Evolutionary conservation across 2,113 vertebrate genomes (phyloP).

Genomic region (Ivindomyrus marchei): DNA sequence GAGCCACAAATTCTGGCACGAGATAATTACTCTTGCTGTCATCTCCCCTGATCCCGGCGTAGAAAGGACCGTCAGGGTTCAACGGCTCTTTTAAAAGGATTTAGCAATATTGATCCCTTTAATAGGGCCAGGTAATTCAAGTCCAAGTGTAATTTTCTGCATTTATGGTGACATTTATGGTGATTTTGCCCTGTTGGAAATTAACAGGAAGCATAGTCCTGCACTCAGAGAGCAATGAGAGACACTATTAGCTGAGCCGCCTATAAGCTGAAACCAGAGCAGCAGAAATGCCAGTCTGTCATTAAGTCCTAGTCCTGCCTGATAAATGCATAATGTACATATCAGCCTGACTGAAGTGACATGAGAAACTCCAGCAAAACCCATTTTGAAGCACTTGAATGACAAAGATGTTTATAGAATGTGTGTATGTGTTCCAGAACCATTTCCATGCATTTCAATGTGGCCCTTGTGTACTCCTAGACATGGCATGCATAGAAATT

Average conservation of each 20-base stretch:
- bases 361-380: background rate
- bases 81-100: background rate
- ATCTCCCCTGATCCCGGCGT: background rate
- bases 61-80: background rate
- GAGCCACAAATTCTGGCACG: background rate
- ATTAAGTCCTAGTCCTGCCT: background rate
- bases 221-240: background rate
- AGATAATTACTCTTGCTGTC: background rate
- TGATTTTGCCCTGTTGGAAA: background rate
- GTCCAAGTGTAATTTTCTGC: background rate
- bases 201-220: background rate
- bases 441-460: background rate
- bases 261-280: background rate
- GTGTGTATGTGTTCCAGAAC: background rate
- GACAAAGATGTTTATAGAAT: background rate
- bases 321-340: background rate
- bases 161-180: background rate
- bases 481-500: background rate
- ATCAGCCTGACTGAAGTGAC: background rate
- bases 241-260: background rate
- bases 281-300: background rate
- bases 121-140: background rate
- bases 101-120: background rate
- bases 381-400: background rate
- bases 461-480: background rate